Evolutionary conservation across 1,140 invertebrate genomes (phyloP).

Genomic region (Drosophila mauritiana): DNA sequence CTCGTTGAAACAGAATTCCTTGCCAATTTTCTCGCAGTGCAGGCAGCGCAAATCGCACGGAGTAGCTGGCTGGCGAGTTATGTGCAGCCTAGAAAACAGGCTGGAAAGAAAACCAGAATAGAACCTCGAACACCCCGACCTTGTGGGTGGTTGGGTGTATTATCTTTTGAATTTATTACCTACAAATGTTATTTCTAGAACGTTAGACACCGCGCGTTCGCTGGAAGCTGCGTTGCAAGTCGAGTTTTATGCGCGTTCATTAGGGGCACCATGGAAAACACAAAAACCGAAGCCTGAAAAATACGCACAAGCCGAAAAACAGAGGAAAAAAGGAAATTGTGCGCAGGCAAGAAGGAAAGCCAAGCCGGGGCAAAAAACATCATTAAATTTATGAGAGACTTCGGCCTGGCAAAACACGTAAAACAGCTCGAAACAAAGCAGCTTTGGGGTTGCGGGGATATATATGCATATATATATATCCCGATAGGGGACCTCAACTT

Average conservation of each 20-base stretch:
- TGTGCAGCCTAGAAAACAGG: slow-evolving; percentile 37
- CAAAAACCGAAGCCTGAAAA: slow-evolving; percentile 35
- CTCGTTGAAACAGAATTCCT: too few relatives aligned
- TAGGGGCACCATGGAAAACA: slow-evolving; percentile 39
- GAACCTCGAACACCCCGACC: slow-evolving; percentile 14
- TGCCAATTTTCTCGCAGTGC: neutral
- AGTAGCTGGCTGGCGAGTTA: slow-evolving; percentile 46
- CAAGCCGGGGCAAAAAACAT: slow-evolving; percentile 58
- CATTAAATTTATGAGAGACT: slow-evolving; percentile 77
- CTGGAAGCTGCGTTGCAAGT: slow-evolving; percentile 21
- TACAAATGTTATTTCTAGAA: slow-evolving; percentile 81
- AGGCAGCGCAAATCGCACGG: neutral
- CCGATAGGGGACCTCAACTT: slow-evolving; percentile 33
- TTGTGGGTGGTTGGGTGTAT: slow-evolving; percentile 63
- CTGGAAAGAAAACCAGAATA: slow-evolving; percentile 32
- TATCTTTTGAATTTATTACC: slow-evolving; percentile 82
- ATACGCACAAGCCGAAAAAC: slow-evolving; percentile 15
- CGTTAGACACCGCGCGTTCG: slow-evolving; percentile 60
- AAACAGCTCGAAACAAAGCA: slow-evolving; percentile 38
- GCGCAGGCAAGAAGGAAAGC: slow-evolving; percentile 19
- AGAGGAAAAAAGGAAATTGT: neutral
- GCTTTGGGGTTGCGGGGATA: slow-evolving; percentile 8
- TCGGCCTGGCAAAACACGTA: slow-evolving; percentile 56
- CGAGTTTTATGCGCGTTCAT: slow-evolving; percentile 69
- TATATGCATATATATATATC: neutral